A percentile compares a stretch with the other conserved stretches of the same genome.
phyloP scores from a whole-genome alignment of 2,113 vertebrate species.

The Orthonyx spaldingii region DNA sequence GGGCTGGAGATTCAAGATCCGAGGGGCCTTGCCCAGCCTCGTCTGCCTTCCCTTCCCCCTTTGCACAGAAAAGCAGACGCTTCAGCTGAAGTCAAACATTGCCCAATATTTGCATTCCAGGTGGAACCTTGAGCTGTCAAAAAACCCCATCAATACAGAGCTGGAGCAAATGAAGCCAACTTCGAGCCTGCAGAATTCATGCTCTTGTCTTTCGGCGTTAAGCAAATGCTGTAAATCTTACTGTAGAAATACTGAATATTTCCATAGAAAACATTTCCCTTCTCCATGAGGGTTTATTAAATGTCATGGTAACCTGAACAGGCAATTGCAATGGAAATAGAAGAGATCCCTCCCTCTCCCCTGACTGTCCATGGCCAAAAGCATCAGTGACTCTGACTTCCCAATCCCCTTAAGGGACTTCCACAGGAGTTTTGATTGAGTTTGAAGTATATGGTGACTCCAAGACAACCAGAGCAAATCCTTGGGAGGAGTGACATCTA shows the following conservation, averaged over 20 bases:
- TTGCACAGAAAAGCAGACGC: background rate
- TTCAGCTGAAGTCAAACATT: background rate
- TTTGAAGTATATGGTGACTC: background rate
- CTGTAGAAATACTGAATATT: background rate
- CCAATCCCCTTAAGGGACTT: background rate
- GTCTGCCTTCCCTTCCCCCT: background rate
- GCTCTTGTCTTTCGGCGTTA: background rate
- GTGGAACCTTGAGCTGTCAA: background rate
- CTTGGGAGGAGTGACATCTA: background rate
- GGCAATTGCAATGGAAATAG: background rate
- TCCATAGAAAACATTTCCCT: background rate
- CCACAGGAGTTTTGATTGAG: background rate
- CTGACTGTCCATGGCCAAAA: background rate
- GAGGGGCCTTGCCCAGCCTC: background rate
- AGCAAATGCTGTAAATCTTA: background rate
- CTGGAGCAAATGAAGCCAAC: accelerated
- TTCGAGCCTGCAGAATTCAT: background rate
- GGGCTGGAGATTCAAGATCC: background rate
- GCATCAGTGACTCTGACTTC: background rate
- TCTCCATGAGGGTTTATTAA: background rate
- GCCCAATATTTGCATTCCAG: background rate
- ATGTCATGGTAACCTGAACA: background rate
- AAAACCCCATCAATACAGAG: background rate
- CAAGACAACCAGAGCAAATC: background rate
- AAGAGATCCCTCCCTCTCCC: background rate